Evolutionary conservation across 2,113 vertebrate species (phyloP).

Genomic region (Scytalopus superciliaris): DNA sequence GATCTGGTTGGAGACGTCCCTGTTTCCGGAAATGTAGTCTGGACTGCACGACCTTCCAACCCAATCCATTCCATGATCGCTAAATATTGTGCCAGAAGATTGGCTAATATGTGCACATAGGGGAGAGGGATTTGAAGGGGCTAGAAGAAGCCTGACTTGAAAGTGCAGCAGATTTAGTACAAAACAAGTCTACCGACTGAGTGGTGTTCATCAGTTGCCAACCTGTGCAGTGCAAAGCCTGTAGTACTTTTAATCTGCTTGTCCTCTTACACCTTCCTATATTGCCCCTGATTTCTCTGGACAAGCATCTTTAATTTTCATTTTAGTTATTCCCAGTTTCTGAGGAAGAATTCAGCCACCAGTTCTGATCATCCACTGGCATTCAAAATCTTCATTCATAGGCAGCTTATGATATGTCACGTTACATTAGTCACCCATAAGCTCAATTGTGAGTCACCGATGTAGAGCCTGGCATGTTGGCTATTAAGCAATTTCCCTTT

Average conservation of each 20-base stretch:
- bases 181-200: background rate
- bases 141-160: background rate
- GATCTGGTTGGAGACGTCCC: background rate
- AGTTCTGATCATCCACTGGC: background rate
- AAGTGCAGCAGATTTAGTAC: background rate
- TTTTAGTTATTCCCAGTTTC: background rate
- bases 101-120: background rate
- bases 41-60: background rate
- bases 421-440: background rate
- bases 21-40: background rate
- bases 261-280: background rate
- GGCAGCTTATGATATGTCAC: background rate
- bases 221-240: background rate
- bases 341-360: background rate
- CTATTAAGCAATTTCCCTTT: background rate
- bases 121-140: rapidly evolving
- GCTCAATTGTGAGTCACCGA: background rate
- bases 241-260: background rate
- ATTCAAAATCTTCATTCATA: background rate
- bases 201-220: background rate
- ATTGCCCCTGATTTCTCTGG: background rate
- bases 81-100: background rate
- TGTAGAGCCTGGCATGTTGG: background rate
- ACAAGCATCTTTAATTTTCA: background rate
- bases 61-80: background rate